phyloP scores from a whole-genome alignment of 2,113 vertebrate species.

The Centropristis striata region DNA sequence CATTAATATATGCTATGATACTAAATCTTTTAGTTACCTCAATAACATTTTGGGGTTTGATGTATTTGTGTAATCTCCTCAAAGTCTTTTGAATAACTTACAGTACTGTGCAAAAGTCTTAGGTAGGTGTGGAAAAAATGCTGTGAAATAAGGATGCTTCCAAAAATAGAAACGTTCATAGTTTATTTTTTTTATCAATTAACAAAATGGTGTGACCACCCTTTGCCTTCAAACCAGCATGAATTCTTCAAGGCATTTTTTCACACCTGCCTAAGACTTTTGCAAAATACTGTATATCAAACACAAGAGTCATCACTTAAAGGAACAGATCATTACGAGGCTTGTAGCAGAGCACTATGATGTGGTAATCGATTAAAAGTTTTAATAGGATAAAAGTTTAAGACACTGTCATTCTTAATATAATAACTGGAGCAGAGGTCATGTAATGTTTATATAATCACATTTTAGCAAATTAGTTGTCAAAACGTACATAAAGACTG shows the following conservation, averaged over 20 bases:
- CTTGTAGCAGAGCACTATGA: not conserved
- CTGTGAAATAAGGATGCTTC: too few species aligned
- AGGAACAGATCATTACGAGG: not conserved
- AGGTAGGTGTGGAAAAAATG: too few species aligned
- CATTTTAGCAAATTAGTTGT: not conserved
- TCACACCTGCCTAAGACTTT: too few species aligned
- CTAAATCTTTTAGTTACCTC: not conserved
- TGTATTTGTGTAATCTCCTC: not conserved
- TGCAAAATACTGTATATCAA: too few species aligned
- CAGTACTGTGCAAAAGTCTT: too few species aligned
- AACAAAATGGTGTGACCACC: too few species aligned
- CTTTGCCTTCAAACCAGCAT: too few species aligned
- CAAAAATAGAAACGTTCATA: too few species aligned
- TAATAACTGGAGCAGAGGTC: not conserved
- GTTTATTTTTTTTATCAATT: too few species aligned
- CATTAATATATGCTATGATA: not conserved
- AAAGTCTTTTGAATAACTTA: not conserved
- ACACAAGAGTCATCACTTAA: too few species aligned
- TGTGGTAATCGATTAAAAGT: too few species aligned
- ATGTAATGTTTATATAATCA: not conserved
- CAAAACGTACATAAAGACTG: constrained; percentile 1
- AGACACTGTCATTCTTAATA: not conserved
- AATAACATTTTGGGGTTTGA: not conserved
- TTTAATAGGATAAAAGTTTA: not conserved
- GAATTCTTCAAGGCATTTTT: too few species aligned